Evolutionary conservation across 2,888 invertebrate species (phyloP).

Genomic region (Ophioninae sp.): DNA sequence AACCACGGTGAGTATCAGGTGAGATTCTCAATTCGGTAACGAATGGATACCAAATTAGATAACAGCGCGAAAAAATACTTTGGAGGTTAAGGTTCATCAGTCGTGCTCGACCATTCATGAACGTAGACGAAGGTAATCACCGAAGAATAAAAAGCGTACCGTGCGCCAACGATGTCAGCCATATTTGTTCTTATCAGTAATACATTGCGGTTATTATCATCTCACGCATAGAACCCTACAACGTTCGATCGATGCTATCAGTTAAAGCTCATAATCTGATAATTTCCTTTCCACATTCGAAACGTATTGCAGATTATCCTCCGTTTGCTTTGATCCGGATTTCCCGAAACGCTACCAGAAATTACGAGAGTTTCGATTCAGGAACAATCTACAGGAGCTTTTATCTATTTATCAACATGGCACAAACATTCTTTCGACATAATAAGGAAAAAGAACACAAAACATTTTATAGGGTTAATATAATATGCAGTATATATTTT

Average conservation of each 20-base stretch:
- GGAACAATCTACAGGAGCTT: not conserved
- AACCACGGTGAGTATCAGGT: not conserved
- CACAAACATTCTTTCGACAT: not conserved
- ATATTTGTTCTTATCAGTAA: constrained; percentile 16
- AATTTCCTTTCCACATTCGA: not conserved
- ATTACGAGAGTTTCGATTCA: not conserved
- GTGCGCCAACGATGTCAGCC: constrained; percentile 18
- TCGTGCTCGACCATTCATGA: not conserved
- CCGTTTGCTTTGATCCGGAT: not conserved
- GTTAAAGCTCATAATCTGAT: not conserved
- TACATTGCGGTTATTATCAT: not conserved
- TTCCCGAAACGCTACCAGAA: not conserved
- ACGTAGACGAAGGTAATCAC: constrained; percentile 31
- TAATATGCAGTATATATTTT: too few species aligned
- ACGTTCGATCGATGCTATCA: not conserved
- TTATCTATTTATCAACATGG: not conserved
- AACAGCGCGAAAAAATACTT: not conserved
- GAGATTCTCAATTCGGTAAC: not conserved
- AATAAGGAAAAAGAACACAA: not conserved
- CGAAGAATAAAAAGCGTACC: constrained; percentile 25
- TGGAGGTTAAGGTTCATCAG: not conserved
- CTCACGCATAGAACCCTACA: not conserved
- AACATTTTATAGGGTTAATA: not conserved
- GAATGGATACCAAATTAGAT: not conserved
- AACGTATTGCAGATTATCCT: not conserved